Conservation (phyloP, 1,140 invertebrate genomes). For the Saccostrea glomerata region DNA sequence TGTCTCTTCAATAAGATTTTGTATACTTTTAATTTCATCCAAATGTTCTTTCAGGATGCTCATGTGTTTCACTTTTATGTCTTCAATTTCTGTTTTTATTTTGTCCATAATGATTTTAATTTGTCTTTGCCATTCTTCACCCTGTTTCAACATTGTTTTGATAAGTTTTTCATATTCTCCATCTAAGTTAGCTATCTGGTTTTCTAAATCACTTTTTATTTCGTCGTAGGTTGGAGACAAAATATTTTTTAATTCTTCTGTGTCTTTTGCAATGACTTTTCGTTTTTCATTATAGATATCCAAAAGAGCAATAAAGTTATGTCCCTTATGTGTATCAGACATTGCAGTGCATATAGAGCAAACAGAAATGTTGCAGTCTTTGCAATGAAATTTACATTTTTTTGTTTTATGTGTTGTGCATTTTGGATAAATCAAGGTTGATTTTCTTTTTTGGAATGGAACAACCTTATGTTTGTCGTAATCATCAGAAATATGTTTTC, state of each 20-base stretch:
- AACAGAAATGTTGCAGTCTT: background rate
- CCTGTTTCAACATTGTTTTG: background rate
- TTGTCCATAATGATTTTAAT: background rate
- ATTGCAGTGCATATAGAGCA: background rate
- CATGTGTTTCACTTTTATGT: background rate
- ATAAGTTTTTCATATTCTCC: background rate
- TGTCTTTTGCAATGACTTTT: background rate
- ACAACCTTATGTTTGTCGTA: background rate
- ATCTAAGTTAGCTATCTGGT: background rate
- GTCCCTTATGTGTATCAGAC: background rate
- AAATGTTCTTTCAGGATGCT: background rate
- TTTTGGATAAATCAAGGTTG: background rate
- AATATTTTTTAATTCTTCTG: background rate
- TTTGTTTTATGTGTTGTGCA: background rate
- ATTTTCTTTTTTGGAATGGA: background rate
- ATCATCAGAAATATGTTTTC: background rate
- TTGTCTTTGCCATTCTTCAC: background rate
- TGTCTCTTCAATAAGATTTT: background rate
- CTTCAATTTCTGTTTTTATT: background rate
- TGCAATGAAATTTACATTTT: background rate
- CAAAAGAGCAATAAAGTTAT: background rate
- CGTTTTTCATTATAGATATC: background rate
- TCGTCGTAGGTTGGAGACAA: background rate
- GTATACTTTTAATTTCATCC: background rate
- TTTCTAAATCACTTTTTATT: background rate